Base-by-base conservation (phyloP, 2,888 invertebrate genomes). In the Eristalis pertinax region DNA sequence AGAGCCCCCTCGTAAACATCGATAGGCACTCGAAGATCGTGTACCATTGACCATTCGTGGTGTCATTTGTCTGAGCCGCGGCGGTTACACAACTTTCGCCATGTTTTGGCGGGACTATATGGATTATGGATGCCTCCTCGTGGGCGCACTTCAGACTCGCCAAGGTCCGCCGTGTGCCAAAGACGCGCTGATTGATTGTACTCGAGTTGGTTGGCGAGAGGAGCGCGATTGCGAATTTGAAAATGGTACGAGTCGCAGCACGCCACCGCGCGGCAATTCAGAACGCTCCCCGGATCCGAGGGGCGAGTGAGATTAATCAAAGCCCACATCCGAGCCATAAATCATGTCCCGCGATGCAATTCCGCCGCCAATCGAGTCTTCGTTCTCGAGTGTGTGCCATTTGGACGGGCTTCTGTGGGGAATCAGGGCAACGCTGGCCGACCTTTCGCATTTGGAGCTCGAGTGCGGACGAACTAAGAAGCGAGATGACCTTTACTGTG, bases 1-100 rank as follows among this genome's bases (percentile, higher is more conserved):
- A 73, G 63, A 73, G 73, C 63, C 73, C n/a, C 43, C 73, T 73
- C 26, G 62, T 22, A 22, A 50, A 29, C 63, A 63, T 73, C 73
- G 73, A 73, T 62, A 63, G 73, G 22, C 62, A 62, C 41, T 72
- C 50, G 50, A 50, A 8, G 19, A 50, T 50, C 15, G 15, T n/a
- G 29, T 26, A 26, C 68, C 26, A 29, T 50, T 24, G n/a, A 50
- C 50, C 50, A 19, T 50, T 50, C 7, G 50, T 50, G 50, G 50
- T 50, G 50, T 50, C 50, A 50, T 50, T 50, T 50, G 50, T 19
- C 50, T 50, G 50, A n/a, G 50, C 50, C 19, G 50, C 26, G 26
- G 26, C 19, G 50, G 19, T 50, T 50, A 50, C 50, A 50, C 50
- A 50, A 50, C 50, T 50, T 50, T 50, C 19, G 50, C 50, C 8